A percentile compares a stretch with the other conserved stretches of the same genome.
phyloP scores from a whole-genome alignment of 1,140 invertebrate genomes.

The Anastatus disparis region DNA sequence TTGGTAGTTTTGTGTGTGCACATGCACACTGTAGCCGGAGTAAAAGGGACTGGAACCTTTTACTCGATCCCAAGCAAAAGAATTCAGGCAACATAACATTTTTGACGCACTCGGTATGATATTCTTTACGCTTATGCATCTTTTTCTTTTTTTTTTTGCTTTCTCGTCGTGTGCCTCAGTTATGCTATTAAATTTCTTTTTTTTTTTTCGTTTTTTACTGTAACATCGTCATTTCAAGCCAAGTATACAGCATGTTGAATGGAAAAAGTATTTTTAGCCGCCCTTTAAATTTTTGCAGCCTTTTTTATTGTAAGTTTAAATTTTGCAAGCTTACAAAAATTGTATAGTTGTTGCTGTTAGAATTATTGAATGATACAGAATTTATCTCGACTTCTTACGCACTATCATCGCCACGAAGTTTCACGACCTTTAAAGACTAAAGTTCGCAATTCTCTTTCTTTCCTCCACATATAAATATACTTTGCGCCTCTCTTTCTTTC shows the following conservation, averaged over 20 bases:
- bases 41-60: not conserved
- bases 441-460: conserved; percentile 61
- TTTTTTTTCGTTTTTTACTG: too few species aligned
- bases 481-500: too few species aligned
- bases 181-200: too few species aligned
- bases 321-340: too few species aligned
- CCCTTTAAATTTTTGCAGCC: too few species aligned
- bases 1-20: not conserved
- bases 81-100: conserved; percentile 48
- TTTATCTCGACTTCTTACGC: conserved; percentile 25
- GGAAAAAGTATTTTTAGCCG: too few species aligned
- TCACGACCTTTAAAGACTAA: conserved; percentile 63
- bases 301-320: too few species aligned
- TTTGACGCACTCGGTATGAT: conserved; percentile 57
- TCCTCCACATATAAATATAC: too few species aligned
- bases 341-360: not conserved
- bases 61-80: conserved; percentile 38
- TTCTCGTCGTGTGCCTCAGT: not conserved
- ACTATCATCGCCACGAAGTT: conserved; percentile 49
- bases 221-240: too few species aligned
- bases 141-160: too few species aligned
- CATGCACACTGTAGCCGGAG: not conserved
- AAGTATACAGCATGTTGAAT: too few species aligned
- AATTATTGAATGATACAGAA: not conserved
- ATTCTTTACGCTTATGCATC: not conserved